These are phyloP conservation scores for Cataglyphis rosenhaueri DNA, from an alignment of 2,888 invertebrate species.

Conservation along the genomic window DNA sequence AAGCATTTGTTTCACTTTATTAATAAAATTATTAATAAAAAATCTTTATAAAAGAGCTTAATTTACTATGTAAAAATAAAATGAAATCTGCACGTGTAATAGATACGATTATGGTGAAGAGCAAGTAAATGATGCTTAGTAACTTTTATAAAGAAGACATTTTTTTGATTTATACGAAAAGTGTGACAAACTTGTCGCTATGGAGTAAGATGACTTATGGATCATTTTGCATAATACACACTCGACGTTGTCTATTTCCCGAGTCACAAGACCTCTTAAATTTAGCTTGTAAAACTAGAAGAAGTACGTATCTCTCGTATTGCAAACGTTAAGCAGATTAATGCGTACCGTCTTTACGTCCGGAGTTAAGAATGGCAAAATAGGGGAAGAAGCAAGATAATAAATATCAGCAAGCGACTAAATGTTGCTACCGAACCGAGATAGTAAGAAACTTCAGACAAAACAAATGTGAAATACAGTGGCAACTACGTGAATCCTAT, in stretches of 20 bases:
- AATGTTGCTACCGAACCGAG: slow-evolving; percentile 27
- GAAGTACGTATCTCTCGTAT: slow-evolving; percentile 21
- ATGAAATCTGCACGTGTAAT: neutral
- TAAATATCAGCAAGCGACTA: slow-evolving; percentile 31
- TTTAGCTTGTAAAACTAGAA: slow-evolving; percentile 34
- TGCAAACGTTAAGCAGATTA: slow-evolving; percentile 60
- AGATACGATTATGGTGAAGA: neutral
- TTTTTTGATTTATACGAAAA: slow-evolving; percentile 23
- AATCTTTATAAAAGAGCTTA: neutral
- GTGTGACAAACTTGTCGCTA: slow-evolving; percentile 21
- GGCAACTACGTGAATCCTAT: neutral
- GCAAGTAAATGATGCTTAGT: neutral
- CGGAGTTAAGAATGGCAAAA: slow-evolving; percentile 33
- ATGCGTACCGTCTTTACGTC: slow-evolving; percentile 48
- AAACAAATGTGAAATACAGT: slow-evolving; percentile 35
- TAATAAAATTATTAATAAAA: neutral
- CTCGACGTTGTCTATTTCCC: slow-evolving; percentile 18
- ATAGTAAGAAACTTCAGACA: slow-evolving; percentile 22
- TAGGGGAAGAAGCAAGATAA: slow-evolving; percentile 18
- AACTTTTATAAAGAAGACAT: slow-evolving; percentile 25
- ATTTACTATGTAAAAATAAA: neutral
- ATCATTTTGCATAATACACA: slow-evolving; percentile 37
- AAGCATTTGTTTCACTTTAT: no score
- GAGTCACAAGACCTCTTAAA: neutral
- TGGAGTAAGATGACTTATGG: neutral